Evolutionary conservation across 1,140 invertebrate species (phyloP), one percentile per base, ranked within the genome.

Genomic region (Musca domestica): DNA sequence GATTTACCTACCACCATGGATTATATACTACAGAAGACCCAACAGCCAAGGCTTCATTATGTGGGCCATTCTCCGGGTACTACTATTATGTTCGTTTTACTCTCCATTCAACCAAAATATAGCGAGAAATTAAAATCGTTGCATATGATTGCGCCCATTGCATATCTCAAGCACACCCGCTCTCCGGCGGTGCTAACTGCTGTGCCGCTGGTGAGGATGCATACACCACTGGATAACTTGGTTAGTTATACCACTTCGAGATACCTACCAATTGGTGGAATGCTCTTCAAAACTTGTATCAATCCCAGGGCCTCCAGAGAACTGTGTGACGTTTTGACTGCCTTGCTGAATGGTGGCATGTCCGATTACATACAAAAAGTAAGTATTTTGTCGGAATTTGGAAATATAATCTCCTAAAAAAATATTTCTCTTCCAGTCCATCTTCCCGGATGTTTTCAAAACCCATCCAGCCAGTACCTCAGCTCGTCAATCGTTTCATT

Each of bases 1-100:
- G 91, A 92, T 80, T 71, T 91, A 14, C 89, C 91, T 7, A 84
- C 89, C 0, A 85, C 86, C 71, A 84, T 94, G 20, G 86, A 91
- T 73, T 88, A 88, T 71, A 85, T 91, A 19, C 71, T 91, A 17
- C 77, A 82, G 1, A 69, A 69, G 14, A 91, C 89, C 0, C 81
- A 78, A 0, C 80, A 83, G 25, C 64, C 75, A 52, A 74, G 85
- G 64, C 64, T 91, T 22, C 82, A 84, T 46, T 91, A 91, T 73
- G 82, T 91, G 22, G 90, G 89, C 2, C 88, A 89, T 75, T 87
- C 86, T 3, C 85, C 86, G 76, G 84, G 87, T 27, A 85, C 84
- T 19, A 87, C 87, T 0, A 71, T 72, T 1, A 86, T 88, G 68
- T 83, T 88, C n/a, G 85, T 87, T 0, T 76, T 88, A 72, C 74